Conservation (phyloP, 2,797 vertebrate genomes). For the Lemur catta region DNA sequence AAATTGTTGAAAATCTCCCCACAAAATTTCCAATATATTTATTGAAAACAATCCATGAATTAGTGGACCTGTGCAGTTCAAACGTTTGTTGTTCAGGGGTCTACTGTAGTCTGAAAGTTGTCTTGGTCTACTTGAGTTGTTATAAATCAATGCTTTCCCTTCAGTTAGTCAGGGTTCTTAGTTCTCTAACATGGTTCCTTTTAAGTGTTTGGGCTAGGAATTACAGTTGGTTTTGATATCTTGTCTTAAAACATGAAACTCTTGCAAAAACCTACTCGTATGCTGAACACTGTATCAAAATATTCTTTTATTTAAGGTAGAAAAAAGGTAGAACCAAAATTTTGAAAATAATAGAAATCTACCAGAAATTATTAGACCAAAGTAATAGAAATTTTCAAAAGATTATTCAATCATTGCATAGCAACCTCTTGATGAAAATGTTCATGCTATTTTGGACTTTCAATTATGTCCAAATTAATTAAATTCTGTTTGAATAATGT, state of each 20-base stretch:
- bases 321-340: background rate
- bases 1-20: background rate
- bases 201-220: background rate
- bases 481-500: constrained; percentile 61
- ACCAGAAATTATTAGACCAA: constrained; percentile 30
- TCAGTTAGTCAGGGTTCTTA: background rate
- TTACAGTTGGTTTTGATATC: constrained; percentile 4
- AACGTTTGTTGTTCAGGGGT: background rate
- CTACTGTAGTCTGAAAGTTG: background rate
- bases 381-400: constrained; percentile 46
- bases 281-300: background rate
- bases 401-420: constrained; percentile 35
- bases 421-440: constrained; percentile 57
- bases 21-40: background rate
- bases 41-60: background rate
- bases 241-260: background rate
- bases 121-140: background rate
- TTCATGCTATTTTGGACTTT: constrained; percentile 59
- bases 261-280: background rate
- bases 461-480: constrained; percentile 67
- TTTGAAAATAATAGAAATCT: constrained; percentile 26
- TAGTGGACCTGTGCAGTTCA: background rate
- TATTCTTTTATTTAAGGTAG: constrained; percentile 12
- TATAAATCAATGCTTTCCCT: constrained; percentile 16
- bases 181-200: background rate